A percentile compares a stretch with the other conserved stretches of the same genome.
phyloP scores from a whole-genome alignment of 2,888 invertebrate species.

The Drosophila mimetica region DNA sequence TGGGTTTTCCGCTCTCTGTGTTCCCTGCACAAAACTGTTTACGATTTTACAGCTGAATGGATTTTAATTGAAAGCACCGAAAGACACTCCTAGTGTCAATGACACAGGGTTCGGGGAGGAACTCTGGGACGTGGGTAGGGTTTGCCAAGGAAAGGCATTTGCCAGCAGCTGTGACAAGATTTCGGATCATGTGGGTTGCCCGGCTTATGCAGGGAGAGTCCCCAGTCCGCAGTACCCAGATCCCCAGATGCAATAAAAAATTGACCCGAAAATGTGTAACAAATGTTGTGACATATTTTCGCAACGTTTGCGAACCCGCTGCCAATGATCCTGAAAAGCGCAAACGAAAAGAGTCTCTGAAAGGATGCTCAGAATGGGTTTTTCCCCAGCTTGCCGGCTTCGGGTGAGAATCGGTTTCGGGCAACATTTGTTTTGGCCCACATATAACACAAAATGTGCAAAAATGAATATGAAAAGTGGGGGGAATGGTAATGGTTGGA shows the following conservation, averaged over 20 bases:
- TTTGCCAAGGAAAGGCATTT: conserved; percentile 30
- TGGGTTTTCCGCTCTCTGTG: conserved; percentile 5
- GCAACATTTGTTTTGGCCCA: conserved; percentile 76
- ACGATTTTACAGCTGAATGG: conserved; percentile 75
- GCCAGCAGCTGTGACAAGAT: conserved; percentile 60
- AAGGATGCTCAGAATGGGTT: conserved; percentile 60
- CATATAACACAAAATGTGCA: conserved; percentile 63
- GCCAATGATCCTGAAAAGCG: conserved; percentile 77
- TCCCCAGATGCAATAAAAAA: conserved; percentile 67
- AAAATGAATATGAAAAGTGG: conserved; percentile 67
- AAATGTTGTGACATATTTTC: conserved; percentile 79
- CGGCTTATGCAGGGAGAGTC: conserved; percentile 45
- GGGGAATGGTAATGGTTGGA: conserved; percentile 62
- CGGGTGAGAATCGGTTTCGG: conserved; percentile 68
- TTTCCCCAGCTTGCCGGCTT: background rate
- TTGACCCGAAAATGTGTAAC: conserved; percentile 79
- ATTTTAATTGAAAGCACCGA: conserved; percentile 73
- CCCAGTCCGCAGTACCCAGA: background rate
- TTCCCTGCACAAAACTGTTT: conserved; percentile 60
- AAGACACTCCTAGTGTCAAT: conserved; percentile 73
- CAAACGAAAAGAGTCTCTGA: conserved; percentile 58
- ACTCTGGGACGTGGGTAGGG: conserved; percentile 5
- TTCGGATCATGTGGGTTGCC: conserved; percentile 49
- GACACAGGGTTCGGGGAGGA: conserved; percentile 45
- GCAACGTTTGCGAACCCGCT: conserved; percentile 61